Evolutionary conservation across 1,140 invertebrate genomes (phyloP), one percentile per base, ranked within the genome.

Genomic region (Oedothorax gibbosus): DNA sequence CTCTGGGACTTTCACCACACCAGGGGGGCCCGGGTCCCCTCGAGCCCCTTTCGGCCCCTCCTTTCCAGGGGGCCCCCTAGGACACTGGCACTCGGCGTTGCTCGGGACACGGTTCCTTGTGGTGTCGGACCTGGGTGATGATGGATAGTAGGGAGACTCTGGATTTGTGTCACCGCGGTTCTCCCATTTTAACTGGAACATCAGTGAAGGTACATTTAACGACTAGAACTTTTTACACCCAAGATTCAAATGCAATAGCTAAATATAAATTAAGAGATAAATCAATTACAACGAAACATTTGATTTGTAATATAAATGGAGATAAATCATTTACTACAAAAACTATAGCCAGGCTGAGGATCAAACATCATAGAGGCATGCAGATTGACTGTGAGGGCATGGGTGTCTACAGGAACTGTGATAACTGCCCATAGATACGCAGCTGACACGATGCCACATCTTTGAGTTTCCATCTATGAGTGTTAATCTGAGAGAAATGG

Each of bases 1-100:
- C 62, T 85, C 84, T 11, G 57, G 49, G 2, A 77, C n/a, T n/a
- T 64, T 50, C 20, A 50, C 6, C 8, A 66, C 51, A 6, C 77
- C 76, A 8, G 85, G 85, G 49, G 35, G 50, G 9, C 85, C 85
- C 11, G 76, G 76, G 7, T 72, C 57, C 12, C 85, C 85, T 20
- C 66, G 51, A 10, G 72, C 69, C 12, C 85, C 85, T 65, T 85
- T 79, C 6, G 51, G 18, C 12, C 84, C 84, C 7, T 20, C 10
- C 11, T 72, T 73, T 14, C 85, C 85, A 8, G 77, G 53, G 49
- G 51, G 35, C n/a, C 84, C 85, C 49, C n/a, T 51, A 15, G 77
- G 57, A 20, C 85, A 86, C 8, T 54, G 56, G 50, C 85, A 86
- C 7, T 85, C 83, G 0, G 12, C 9, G 12, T 10, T 49, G 11